A percentile compares a stretch with the other conserved stretches of the same genome.
phyloP scores from a whole-genome alignment of 2,113 vertebrate genomes.

The Junco hyemalis region DNA sequence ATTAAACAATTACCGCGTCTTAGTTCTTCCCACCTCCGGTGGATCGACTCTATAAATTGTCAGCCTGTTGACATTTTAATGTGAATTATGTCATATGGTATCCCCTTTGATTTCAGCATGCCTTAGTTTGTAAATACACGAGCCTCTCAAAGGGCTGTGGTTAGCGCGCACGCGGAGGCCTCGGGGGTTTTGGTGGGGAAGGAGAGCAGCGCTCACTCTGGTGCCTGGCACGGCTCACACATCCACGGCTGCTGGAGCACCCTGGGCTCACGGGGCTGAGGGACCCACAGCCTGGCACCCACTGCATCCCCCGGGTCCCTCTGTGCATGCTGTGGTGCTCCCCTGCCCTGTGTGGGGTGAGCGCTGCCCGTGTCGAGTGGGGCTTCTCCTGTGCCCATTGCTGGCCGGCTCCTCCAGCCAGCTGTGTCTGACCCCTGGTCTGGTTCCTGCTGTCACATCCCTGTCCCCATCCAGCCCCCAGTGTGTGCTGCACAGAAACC shows the following conservation, averaged over 20 bases:
- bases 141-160: constrained; percentile 97
- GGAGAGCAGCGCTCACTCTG: neutral
- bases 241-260: neutral
- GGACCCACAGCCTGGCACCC: neutral
- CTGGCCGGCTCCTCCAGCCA: rapidly evolving
- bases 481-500: neutral
- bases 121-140: constrained; percentile 99
- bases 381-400: rapidly evolving
- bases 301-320: neutral
- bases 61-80: constrained; percentile 96
- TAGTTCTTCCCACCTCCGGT: constrained; percentile 81
- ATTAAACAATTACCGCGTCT: constrained; percentile 81
- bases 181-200: constrained; percentile 89
- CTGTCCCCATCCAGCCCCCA: neutral
- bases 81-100: constrained; percentile 98
- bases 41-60: constrained; percentile 90
- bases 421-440: neutral
- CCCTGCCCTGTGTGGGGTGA: rapidly evolving
- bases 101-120: constrained; percentile 99
- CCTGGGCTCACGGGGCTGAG: rapidly evolving
- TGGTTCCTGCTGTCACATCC: neutral
- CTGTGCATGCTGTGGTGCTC: rapidly evolving
- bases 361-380: rapidly evolving
- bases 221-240: neutral
- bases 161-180: constrained; percentile 91